Evolutionary conservation across 1,140 invertebrate species (phyloP).

Genomic region (Cotesia typhae): DNA sequence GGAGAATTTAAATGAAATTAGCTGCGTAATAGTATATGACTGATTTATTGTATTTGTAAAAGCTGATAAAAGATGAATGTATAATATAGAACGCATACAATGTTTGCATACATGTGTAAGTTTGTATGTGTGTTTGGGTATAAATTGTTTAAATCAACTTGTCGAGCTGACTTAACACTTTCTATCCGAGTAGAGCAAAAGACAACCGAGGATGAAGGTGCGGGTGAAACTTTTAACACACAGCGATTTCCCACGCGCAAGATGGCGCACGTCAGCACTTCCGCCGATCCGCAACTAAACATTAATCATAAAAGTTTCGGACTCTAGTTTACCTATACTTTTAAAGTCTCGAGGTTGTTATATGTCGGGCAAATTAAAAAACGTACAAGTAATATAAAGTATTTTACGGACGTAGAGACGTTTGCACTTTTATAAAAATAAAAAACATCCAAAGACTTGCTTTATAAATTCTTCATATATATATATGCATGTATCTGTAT

Average conservation of each 20-base stretch:
- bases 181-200: neutral
- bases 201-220: conserved; percentile 3
- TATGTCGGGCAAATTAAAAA: conserved; percentile 3
- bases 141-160: neutral
- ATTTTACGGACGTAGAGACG: too few species aligned
- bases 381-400: neutral
- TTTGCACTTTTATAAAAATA: too few species aligned
- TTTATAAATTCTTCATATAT: too few species aligned
- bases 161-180: conserved; percentile 8
- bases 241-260: conserved; percentile 28
- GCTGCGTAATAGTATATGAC: too few species aligned
- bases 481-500: too few species aligned
- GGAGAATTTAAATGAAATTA: too few species aligned
- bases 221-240: conserved; percentile 27
- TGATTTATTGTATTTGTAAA: too few species aligned
- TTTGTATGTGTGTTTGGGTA: neutral
- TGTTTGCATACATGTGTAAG: too few species aligned
- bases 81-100: too few species aligned
- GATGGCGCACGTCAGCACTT: conserved; percentile 30
- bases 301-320: conserved; percentile 40
- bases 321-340: conserved; percentile 10
- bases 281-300: conserved; percentile 21
- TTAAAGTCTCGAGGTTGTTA: conserved; percentile 13
- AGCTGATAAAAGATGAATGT: too few species aligned
- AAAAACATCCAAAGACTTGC: too few species aligned